Evolutionary conservation across 1,140 invertebrate species (phyloP), one percentile per base, ranked within the genome.

Genomic region (Drosophila insularis): DNA sequence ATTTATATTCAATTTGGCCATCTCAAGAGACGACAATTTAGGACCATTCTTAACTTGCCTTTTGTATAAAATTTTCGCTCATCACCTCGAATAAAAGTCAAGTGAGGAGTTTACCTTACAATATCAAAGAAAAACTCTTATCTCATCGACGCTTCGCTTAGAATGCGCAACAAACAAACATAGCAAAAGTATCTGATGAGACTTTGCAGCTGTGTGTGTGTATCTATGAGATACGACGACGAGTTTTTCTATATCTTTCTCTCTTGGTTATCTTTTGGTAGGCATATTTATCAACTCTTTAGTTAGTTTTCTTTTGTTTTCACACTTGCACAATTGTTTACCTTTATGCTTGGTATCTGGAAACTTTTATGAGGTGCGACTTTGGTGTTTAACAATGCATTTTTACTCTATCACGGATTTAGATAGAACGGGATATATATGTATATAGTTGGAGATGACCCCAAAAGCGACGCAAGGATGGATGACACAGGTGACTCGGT

Each of bases 301-400:
- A 59, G 73, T 55, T 69, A 63, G 72, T 63, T 50, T 50, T 74
- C 72, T 76, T 75, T 59, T 76, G 65, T 76, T 69, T 76, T 76
- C 65, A 76, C 73, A 75, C 73, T 75, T 75, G 73, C 73, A 75
- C 72, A 75, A 75, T 69, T 68, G 71, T 75, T 59, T 69, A 59
- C 73, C 59, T 69, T 58, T 53, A 27, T 27, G 4, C 10, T 37
- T 5, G 31, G 31, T 75, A 73, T 66, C 71, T 65, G 56, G 46
- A 74, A 63, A 74, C 61, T 60, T 62, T 53, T 54, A 54, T 39
- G 19, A 69, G 68, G 72, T 76, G 73, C 76, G 69, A 63, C 65
- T 65, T 69, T 59, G 73, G 62, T 75, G 73, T 59, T 69, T 43
- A 75, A 75, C 73, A 74, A 74, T 72, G 63, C 72, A 74, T 60